These are phyloP conservation scores for Anas flavirostris DNA, from an alignment of 2,797 vertebrate species.

Conservation along the genomic window DNA sequence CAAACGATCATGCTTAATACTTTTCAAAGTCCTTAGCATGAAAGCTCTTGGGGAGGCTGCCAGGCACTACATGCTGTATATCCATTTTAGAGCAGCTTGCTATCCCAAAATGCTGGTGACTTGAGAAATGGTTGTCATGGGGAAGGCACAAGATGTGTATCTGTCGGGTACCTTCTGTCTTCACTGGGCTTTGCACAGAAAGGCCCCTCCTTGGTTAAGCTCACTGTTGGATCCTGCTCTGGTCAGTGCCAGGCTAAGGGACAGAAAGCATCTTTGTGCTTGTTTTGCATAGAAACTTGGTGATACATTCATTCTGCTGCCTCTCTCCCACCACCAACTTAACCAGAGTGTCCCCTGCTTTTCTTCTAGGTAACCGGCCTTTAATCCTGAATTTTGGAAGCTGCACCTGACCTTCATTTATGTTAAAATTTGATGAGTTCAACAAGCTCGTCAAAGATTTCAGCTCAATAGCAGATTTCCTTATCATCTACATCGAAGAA, in stretches of 20 bases:
- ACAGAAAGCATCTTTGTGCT: neutral
- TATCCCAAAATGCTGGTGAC: neutral
- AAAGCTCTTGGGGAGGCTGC: neutral
- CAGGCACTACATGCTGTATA: neutral
- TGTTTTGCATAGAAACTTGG: neutral
- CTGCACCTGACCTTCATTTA: conserved; percentile 95
- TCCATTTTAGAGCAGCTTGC: neutral
- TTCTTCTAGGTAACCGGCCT: conserved; percentile 81
- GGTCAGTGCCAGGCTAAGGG: neutral
- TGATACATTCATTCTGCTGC: neutral
- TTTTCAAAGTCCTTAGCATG: neutral
- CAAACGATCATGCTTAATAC: neutral
- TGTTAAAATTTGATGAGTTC: conserved; percentile 91
- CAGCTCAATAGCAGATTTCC: conserved; percentile 85
- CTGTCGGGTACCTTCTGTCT: neutral
- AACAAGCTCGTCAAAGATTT: conserved; percentile 90
- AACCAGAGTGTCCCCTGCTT: neutral
- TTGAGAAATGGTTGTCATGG: neutral
- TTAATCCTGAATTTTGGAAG: conserved; percentile 94
- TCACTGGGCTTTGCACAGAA: neutral
- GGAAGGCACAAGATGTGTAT: neutral
- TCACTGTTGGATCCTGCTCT: neutral
- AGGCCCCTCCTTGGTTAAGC: neutral
- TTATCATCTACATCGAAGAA: conserved; percentile 92
- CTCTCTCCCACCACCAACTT: neutral